phyloP scores from a whole-genome alignment of 1,140 invertebrate species.

The Eupristina koningsbergeri region DNA sequence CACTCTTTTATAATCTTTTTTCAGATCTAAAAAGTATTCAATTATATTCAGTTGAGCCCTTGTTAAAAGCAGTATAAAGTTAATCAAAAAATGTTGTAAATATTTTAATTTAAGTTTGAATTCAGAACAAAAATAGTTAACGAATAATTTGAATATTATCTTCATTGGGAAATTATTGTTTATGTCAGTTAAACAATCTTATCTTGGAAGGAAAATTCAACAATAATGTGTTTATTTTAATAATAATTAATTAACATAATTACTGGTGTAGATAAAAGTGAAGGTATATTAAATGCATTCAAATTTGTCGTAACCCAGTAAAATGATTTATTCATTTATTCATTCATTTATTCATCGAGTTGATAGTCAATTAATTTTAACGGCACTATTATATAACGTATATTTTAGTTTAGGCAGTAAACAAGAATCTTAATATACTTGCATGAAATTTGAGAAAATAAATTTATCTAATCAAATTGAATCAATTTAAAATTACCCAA shows the following conservation, averaged over 20 bases:
- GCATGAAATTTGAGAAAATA: neutral
- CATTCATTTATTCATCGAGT: conserved; percentile 40
- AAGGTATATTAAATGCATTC: conserved; percentile 25
- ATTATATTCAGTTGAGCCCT: no score
- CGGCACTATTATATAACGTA: neutral
- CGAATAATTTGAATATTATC: no score
- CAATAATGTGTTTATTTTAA: neutral
- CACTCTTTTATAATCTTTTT: no score
- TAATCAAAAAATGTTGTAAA: no score
- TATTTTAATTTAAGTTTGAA: no score
- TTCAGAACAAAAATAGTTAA: no score
- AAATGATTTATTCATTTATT: no score
- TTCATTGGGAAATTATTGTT: no score
- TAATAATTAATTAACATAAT: conserved; percentile 6
- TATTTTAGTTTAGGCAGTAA: neutral
- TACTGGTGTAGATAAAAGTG: neutral
- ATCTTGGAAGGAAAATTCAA: neutral
- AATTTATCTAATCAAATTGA: neutral
- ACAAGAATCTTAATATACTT: neutral
- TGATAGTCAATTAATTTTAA: conserved; percentile 35
- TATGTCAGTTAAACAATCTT: no score
- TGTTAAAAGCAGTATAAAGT: no score
- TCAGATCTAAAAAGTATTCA: no score
- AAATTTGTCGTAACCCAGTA: conserved; percentile 30
- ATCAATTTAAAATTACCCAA: neutral